Evolutionary conservation across 2,113 vertebrate species (phyloP).

Genomic region (Morone chrysops): DNA sequence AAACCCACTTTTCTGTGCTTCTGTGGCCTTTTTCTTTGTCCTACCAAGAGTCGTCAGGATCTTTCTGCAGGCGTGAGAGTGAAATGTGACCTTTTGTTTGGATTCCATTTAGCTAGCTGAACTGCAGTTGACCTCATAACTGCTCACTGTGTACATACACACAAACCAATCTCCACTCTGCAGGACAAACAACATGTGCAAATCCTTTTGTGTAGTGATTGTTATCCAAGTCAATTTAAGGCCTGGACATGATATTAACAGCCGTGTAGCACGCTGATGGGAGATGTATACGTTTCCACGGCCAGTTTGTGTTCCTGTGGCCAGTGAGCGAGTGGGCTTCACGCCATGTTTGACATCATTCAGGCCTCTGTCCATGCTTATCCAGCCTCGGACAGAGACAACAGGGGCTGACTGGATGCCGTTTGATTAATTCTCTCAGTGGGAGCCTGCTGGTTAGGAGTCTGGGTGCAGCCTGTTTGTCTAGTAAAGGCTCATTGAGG

Average conservation of each 20-base stretch:
- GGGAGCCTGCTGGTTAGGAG: slow-evolving; percentile 39
- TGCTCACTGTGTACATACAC: slow-evolving; percentile 62
- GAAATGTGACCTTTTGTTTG: slow-evolving; percentile 65
- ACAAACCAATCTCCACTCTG: slow-evolving; percentile 61
- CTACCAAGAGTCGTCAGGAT: slow-evolving; percentile 1
- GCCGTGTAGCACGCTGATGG: slow-evolving; percentile 38
- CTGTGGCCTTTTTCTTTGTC: slow-evolving; percentile 14
- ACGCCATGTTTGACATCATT: slow-evolving; percentile 68
- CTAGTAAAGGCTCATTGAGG: slow-evolving; percentile 62
- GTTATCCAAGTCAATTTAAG: slow-evolving; percentile 45
- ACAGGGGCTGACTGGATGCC: slow-evolving; percentile 24
- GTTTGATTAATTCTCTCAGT: slow-evolving; percentile 54
- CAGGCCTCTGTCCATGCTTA: slow-evolving; percentile 41
- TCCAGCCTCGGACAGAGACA: slow-evolving; percentile 40
- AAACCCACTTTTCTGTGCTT: background rate
- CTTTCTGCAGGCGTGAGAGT: slow-evolving; percentile 16
- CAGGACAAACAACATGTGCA: slow-evolving; percentile 68
- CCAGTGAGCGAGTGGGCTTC: slow-evolving; percentile 33
- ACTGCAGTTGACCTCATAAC: slow-evolving; percentile 66
- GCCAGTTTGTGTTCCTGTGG: slow-evolving; percentile 50
- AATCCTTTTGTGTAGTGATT: slow-evolving; percentile 53
- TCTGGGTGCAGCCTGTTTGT: slow-evolving; percentile 60
- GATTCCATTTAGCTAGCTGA: slow-evolving; percentile 55
- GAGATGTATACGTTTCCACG: slow-evolving; percentile 41
- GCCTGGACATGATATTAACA: slow-evolving; percentile 37